phyloP scores from a whole-genome alignment of 2,113 vertebrate genomes.

The Candoia aspera region DNA sequence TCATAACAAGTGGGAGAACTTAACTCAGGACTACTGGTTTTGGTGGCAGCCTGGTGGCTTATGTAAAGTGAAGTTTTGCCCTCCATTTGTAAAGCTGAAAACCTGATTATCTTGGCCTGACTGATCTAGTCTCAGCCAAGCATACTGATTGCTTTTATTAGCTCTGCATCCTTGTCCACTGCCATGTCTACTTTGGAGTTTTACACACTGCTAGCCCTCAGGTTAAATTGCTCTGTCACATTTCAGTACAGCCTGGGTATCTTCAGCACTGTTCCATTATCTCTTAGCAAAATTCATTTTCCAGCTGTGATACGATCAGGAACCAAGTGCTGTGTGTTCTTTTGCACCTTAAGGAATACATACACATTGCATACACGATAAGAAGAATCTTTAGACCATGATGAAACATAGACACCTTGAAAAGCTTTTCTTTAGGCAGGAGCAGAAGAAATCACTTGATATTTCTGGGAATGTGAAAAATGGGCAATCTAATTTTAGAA shows the following conservation, averaged over 20 bases:
- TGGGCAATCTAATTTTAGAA: neutral
- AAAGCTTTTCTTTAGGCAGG: neutral
- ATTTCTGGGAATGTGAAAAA: neutral
- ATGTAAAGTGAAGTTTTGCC: neutral
- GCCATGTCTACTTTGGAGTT: constrained; percentile 20
- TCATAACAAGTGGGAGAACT: neutral
- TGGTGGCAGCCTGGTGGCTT: neutral
- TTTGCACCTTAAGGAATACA: neutral
- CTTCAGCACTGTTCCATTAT: constrained; percentile 29
- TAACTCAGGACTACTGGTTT: neutral
- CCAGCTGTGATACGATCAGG: constrained; percentile 24
- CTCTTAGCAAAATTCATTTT: constrained; percentile 28
- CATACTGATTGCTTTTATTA: neutral
- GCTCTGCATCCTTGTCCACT: constrained; percentile 1
- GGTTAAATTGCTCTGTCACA: constrained; percentile 33
- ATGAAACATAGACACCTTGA: neutral
- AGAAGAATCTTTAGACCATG: neutral
- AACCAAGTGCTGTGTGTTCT: constrained; percentile 20
- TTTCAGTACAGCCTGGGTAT: constrained; percentile 4
- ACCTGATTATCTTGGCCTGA: neutral
- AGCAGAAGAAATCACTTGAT: neutral
- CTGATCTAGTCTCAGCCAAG: neutral
- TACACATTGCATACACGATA: neutral
- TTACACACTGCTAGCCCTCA: constrained; percentile 23
- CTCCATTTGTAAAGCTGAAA: neutral